Conservation (phyloP, 2,113 vertebrate genomes). For the Balaeniceps rex region DNA sequence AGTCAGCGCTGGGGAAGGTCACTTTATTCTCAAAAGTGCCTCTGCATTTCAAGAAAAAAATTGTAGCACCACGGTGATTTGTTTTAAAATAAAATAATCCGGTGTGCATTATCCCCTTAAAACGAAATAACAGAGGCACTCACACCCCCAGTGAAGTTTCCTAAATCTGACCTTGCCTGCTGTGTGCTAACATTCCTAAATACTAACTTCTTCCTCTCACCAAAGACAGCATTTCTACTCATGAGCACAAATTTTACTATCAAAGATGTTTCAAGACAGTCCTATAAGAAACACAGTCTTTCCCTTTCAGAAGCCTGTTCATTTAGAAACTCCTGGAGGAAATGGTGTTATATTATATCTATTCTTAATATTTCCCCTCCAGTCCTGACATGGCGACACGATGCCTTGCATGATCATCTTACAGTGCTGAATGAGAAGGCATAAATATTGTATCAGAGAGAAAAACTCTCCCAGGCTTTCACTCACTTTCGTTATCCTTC, state of each 20-base stretch:
- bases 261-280: constrained; percentile 63
- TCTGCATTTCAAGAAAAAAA: constrained; percentile 74
- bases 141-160: constrained; percentile 59
- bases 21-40: constrained; percentile 80
- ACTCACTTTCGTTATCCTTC: constrained; percentile 38
- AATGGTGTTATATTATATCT: constrained; percentile 44
- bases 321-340: constrained; percentile 63
- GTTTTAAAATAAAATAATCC: constrained; percentile 72
- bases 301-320: constrained; percentile 67
- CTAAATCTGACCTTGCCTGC: constrained; percentile 58
- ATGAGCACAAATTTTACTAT: constrained; percentile 51
- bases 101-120: constrained; percentile 75
- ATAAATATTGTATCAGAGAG: constrained; percentile 59
- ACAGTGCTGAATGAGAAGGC: constrained; percentile 66
- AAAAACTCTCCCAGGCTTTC: constrained; percentile 44
- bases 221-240: constrained; percentile 45
- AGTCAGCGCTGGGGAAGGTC: constrained; percentile 78
- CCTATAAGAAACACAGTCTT: constrained; percentile 39
- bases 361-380: constrained; percentile 60
- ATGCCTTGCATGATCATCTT: constrained; percentile 51
- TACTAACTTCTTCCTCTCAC: background rate
- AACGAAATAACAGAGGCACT: constrained; percentile 75
- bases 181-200: constrained; percentile 49
- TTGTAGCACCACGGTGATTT: constrained; percentile 84
- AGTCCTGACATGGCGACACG: constrained; percentile 57